phyloP scores from a whole-genome alignment of 2,113 vertebrate species.

The Engystomops pustulosus region DNA sequence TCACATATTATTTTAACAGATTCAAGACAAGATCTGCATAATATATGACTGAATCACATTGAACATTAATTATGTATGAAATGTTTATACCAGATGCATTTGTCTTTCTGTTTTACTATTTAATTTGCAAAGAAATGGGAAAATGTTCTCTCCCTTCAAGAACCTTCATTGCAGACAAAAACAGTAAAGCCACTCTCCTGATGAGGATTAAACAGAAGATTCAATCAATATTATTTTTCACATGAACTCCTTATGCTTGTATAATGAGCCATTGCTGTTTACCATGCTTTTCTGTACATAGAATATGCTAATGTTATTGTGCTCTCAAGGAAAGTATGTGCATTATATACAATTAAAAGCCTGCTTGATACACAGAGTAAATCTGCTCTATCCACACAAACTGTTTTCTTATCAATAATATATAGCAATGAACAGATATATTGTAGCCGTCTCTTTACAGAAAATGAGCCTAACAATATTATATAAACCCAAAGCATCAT shows the following conservation, averaged over 20 bases:
- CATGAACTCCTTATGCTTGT: conserved; percentile 21
- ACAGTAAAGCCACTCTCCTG: background rate
- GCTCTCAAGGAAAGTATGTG: conserved; percentile 15
- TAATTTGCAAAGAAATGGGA: conserved; percentile 39
- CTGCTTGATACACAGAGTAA: background rate
- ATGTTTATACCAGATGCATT: conserved; percentile 47
- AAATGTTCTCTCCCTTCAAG: background rate
- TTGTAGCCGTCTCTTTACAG: too few relatives aligned
- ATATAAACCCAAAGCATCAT: too few relatives aligned
- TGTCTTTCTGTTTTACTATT: conserved; percentile 34
- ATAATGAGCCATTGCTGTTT: background rate
- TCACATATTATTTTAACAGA: conserved; percentile 31
- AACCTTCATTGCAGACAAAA: background rate
- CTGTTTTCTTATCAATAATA: too few relatives aligned
- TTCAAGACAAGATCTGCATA: conserved; percentile 52
- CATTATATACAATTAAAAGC: background rate
- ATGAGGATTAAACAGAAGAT: conserved; percentile 4
- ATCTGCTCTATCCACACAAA: background rate
- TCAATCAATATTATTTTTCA: conserved; percentile 36
- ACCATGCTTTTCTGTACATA: background rate
- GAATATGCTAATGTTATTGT: conserved; percentile 14
- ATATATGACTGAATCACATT: conserved; percentile 47
- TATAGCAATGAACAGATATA: too few relatives aligned
- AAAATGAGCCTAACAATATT: too few relatives aligned
- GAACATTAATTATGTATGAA: conserved; percentile 54